These are phyloP conservation scores for Erebia palarica DNA, from an alignment of 2,888 invertebrate species.

Conservation along the genomic window DNA sequence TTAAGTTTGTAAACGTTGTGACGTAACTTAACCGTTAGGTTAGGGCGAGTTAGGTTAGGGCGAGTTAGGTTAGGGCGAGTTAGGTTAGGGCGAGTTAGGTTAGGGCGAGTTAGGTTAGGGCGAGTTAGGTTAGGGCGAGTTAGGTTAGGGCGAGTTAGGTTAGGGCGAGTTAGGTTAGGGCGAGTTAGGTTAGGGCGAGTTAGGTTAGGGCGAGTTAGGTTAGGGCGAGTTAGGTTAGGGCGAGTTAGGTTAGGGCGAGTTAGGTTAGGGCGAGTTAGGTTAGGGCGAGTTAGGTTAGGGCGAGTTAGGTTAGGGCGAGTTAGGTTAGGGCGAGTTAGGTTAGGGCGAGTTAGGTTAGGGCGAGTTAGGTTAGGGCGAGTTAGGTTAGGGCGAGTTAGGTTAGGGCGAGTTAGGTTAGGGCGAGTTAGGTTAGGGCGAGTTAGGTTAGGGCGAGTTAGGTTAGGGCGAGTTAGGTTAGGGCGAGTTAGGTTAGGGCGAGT, in stretches of 20 bases:
- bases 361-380: too few relatives aligned
- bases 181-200: constrained; percentile 21
- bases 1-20: constrained; percentile 24
- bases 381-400: neutral
- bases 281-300: neutral
- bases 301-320: too few relatives aligned
- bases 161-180: constrained; percentile 11
- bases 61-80: too few relatives aligned
- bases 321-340: constrained; percentile 2
- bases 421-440: neutral
- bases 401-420: constrained; percentile 18
- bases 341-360: neutral
- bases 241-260: constrained; percentile 25
- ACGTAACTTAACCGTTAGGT: too few relatives aligned
- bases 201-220: constrained; percentile 20
- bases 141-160: too few relatives aligned
- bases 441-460: constrained; percentile 28
- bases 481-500: constrained; percentile 30
- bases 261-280: neutral
- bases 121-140: too few relatives aligned
- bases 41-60: too few relatives aligned
- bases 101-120: too few relatives aligned
- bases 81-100: too few relatives aligned
- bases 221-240: constrained; percentile 26
- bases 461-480: constrained; percentile 29